These are phyloP conservation scores for Troides aeacus DNA, from an alignment of 2,888 invertebrate species.

Conservation along the genomic window DNA sequence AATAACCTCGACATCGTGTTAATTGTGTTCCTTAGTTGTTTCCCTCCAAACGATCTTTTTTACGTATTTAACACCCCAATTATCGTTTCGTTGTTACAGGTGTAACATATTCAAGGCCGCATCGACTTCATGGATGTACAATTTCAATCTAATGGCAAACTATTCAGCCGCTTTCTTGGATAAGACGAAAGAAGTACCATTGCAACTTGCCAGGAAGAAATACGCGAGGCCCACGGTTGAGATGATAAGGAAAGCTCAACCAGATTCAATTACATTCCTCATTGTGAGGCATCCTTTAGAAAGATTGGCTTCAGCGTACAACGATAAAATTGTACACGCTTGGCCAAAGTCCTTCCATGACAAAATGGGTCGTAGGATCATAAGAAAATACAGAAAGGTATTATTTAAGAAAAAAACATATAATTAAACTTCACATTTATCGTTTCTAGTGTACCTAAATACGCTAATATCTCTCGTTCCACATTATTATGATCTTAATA, in stretches of 20 bases:
- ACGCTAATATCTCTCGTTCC: too few species aligned
- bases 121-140: constrained; percentile 96
- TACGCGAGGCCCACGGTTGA: constrained; percentile 88
- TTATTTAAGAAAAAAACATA: not conserved
- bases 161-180: constrained; percentile 88
- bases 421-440: too few species aligned
- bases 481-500: too few species aligned
- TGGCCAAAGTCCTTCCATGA: constrained; percentile 90
- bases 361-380: constrained; percentile 88
- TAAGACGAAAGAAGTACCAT: constrained; percentile 88
- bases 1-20: not conserved
- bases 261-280: constrained; percentile 88
- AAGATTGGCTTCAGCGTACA: constrained; percentile 87
- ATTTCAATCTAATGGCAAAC: constrained; percentile 92
- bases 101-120: constrained; percentile 91
- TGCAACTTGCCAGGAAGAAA: constrained; percentile 87
- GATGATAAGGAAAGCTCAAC: constrained; percentile 86
- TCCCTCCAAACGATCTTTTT: not conserved
- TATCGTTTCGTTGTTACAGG: constrained; percentile 56
- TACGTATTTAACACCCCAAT: not conserved
- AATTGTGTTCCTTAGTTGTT: not conserved
- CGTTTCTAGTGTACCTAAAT: too few species aligned
- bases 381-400: constrained; percentile 86
- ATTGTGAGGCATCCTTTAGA: constrained; percentile 92
- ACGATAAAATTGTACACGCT: constrained; percentile 91